Percentiles rank a stretch among this genome's conserved stretches.
Evolutionary conservation across 2,113 vertebrate genomes (phyloP).

Genomic region (Marmota flaviventris): DNA sequence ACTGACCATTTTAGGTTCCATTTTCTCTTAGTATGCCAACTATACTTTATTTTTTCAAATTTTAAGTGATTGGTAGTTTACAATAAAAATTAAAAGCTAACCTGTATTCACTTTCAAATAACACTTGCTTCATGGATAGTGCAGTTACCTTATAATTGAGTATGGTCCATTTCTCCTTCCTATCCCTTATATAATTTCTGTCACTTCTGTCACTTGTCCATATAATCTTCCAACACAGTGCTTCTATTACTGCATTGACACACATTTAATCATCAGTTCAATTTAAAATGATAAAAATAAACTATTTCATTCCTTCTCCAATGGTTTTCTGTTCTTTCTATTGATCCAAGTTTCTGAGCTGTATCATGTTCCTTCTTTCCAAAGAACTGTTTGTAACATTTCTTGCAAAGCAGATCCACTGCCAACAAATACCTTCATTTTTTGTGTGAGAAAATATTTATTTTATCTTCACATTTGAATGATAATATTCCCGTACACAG

Average conservation of each 20-base stretch:
- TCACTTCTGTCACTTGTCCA: neutral
- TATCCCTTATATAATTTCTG: neutral
- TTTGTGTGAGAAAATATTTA: neutral
- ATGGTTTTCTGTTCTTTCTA: neutral
- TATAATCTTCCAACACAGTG: neutral
- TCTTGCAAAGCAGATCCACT: neutral
- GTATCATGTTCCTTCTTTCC: neutral
- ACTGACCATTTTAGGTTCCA: neutral
- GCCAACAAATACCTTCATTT: neutral
- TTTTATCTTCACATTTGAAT: conserved; percentile 1
- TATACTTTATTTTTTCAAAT: neutral
- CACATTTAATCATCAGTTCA: neutral
- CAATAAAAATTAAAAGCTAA: neutral
- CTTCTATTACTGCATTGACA: neutral
- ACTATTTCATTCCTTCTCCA: neutral
- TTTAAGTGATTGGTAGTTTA: neutral
- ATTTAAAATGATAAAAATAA: conserved; percentile 19
- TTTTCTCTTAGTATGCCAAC: neutral
- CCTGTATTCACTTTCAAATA: neutral
- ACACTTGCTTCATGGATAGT: neutral
- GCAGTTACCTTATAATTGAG: neutral
- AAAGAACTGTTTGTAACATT: neutral
- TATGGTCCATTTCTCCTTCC: neutral
- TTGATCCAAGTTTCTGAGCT: neutral
- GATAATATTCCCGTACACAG: neutral